phyloP scores from a whole-genome alignment of 2,888 invertebrate species.

The Netelia virgata region DNA sequence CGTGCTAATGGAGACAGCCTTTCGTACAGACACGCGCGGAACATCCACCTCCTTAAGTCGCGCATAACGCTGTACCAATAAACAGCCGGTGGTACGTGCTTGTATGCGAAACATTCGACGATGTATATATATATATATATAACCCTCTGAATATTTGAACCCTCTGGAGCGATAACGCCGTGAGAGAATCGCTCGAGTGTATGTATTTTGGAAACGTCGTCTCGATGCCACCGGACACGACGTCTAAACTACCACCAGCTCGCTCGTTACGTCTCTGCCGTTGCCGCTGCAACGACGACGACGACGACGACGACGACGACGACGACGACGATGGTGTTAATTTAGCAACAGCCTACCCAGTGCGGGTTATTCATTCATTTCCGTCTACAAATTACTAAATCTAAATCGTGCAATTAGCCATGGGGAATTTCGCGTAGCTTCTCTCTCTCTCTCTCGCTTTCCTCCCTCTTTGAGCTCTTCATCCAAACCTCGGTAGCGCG shows the following conservation, averaged over 20 bases:
- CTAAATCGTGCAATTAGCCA: conserved; percentile 79
- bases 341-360: conserved; percentile 74
- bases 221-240: conserved; percentile 69
- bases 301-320: conserved; percentile 46
- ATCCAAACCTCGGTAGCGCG: not conserved
- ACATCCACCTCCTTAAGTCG: conserved; percentile 55
- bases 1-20: conserved; percentile 34
- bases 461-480: not conserved
- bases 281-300: conserved; percentile 58
- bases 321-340: conserved; percentile 74
- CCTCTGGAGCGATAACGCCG: conserved; percentile 14
- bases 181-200: conserved; percentile 15
- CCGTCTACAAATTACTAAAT: conserved; percentile 83
- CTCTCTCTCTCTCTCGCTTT: not conserved
- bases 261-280: conserved; percentile 54
- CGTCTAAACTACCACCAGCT: conserved; percentile 71
- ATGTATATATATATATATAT: conserved; percentile 13
- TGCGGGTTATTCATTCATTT: conserved; percentile 80
- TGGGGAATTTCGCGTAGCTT: conserved; percentile 35
- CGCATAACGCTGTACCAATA: conserved; percentile 18
- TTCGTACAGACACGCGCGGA: conserved; percentile 25
- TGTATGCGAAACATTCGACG: conserved; percentile 2
- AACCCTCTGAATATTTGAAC: not conserved
- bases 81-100: conserved; percentile 2
- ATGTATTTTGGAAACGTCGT: conserved; percentile 39